phyloP scores from a whole-genome alignment of 2,797 vertebrate genomes.

The Notolepis coatsorum region DNA sequence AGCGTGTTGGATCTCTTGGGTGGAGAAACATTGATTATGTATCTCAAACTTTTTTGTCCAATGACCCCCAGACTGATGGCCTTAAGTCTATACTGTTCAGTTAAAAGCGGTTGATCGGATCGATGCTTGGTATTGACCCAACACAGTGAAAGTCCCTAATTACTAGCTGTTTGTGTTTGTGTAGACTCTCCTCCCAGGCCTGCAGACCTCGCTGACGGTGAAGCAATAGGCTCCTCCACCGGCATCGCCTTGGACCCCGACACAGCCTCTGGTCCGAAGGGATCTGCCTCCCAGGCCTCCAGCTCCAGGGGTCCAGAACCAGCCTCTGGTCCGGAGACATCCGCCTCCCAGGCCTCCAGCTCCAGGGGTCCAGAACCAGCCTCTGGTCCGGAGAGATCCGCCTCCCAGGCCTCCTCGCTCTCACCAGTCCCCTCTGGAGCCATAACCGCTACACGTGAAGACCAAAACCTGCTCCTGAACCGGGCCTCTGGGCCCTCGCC shows the following conservation, averaged over 20 bases:
- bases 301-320: background rate
- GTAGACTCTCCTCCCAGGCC: slow-evolving; percentile 67
- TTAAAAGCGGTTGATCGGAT: no score
- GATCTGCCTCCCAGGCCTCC: background rate
- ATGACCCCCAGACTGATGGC: no score
- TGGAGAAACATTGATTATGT: no score
- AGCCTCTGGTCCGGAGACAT: background rate
- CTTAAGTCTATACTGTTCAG: no score
- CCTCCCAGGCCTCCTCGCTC: no score
- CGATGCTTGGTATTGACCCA: no score
- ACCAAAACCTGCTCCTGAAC: slow-evolving; percentile 26
- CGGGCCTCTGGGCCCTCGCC: background rate
- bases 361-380: slow-evolving; percentile 8
- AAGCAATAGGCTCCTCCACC: slow-evolving; percentile 36
- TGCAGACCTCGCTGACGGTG: slow-evolving; percentile 18
- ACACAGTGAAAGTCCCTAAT: no score
- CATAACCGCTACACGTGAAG: slow-evolving; percentile 31
- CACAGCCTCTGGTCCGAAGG: background rate
- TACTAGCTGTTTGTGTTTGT: background rate
- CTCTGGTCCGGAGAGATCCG: no score
- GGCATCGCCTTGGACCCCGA: slow-evolving; percentile 28
- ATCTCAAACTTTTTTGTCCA: no score
- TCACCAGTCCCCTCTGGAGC: background rate
- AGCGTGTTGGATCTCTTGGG: no score
- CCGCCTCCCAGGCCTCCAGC: background rate